Base-by-base conservation (phyloP, 2,797 vertebrate species). In the Gadopsis marmoratus region DNA sequence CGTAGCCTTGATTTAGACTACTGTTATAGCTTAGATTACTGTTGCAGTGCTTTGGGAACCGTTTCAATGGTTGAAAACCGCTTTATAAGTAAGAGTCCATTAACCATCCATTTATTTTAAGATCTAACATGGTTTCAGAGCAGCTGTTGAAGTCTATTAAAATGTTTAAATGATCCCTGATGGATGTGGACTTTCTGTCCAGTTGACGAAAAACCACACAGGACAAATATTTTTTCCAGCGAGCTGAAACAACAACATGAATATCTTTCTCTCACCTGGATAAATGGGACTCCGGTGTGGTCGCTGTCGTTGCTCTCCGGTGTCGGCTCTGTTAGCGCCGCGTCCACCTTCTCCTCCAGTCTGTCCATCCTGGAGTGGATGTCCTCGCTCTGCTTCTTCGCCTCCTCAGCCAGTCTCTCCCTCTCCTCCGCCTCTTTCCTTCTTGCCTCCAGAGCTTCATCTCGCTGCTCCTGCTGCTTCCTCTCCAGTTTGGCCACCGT, bases 221-320 rank as follows among this genome's bases (percentile, higher is more conserved):
- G 9, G 6, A n/a, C 41, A 23, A 14, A n/a, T 59, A 12, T 39
- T 7, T 37, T 26, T 26, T 37, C n/a, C 19, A 11, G 3, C 2
- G 0, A 59, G 5, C 39, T 59, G 31, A 33, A 61, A 45, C 4
- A 7, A 33, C 16, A 63, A 39, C 17, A 66, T 12, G 5, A 66
- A 4, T 39, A 4, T 5, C 47, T 39, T 62, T 7, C 39, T 33
- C 84, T 89, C 90, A 98, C 97, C 97, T 98, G 97, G 86, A 98
- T 89, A 14, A 91, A 89, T 17, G 84, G 56, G 70, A 87, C 82
- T 78, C 94, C 93, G 35, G 80, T 82, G 59, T 87, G 67, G 51
- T 95, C 93, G 56, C 91, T 92, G 78, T 92, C 86, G 54, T 86
- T 87, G 73, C 75, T 82, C 55, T 89, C 92, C 21, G 60, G 5